Evolutionary conservation across 2,888 invertebrate species (phyloP), one percentile per base, ranked within the genome.

Genomic region (Entomobrya multifasciata): DNA sequence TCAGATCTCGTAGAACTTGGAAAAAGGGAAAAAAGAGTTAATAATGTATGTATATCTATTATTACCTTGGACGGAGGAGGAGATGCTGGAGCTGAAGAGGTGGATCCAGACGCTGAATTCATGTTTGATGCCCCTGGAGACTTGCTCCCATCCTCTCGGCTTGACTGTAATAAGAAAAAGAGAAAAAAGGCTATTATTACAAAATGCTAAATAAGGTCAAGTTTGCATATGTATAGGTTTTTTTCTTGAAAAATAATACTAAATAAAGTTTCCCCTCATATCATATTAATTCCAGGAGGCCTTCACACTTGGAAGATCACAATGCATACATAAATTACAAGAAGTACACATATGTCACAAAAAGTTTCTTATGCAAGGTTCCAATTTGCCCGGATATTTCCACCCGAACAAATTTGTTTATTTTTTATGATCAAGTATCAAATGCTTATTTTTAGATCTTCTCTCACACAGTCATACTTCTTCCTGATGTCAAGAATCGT

Each of bases 61-160:
- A 70, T 60, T 90, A 90, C 91, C 91, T 91, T 91, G 52, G 90
- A 90, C 52, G 91, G 89, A 62, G 91, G 91, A 52, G 91, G 90
- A 55, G 89, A 88, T n/a, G 83, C 88, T 62, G 90, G 89, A 62
- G 89, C 81, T 70, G 90, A 94, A 92, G n/a, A n/a, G n/a, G 93
- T 89, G 93, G 93, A 74, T 93, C 92, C 92, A 93, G 92, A 92
- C 93, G 89, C 91, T 94, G 92, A 91, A 81, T 91, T 90, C 81
- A 91, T 94, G 87, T 93, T 94, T 92, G 93, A 94, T 91, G 93
- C 94, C 92, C 92, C 94, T 92, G 92, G 93, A 93, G 90, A 90
- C 81, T 90, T 91, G 81, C 60, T 94, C 94, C 65, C 94, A 76
- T 89, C 89, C 72, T 89, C 89, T 52, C 89, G 86, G 81, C 89